Evolutionary conservation across 2,888 invertebrate genomes (phyloP).

Genomic region (Antitype chi): DNA sequence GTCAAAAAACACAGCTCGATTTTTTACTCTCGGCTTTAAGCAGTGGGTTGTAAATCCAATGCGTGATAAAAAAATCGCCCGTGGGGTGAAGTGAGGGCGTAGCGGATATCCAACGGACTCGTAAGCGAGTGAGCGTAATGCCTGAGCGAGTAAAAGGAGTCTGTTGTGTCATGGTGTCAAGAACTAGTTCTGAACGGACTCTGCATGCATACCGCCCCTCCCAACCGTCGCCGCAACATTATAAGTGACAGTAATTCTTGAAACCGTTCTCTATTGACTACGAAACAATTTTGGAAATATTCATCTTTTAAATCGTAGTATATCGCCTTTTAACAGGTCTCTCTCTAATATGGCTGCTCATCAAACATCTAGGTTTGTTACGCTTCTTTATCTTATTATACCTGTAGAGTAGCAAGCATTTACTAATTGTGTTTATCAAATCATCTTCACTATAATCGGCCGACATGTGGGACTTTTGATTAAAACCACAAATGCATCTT

Average conservation of each 20-base stretch:
- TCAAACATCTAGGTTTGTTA: slow-evolving; percentile 48
- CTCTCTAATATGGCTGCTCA: slow-evolving; percentile 54
- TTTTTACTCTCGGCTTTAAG: background rate
- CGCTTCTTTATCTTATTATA: slow-evolving; percentile 53
- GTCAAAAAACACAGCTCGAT: background rate
- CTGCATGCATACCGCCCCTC: slow-evolving; percentile 30
- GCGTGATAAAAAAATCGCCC: background rate
- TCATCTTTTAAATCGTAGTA: slow-evolving; percentile 48
- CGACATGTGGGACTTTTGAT: background rate
- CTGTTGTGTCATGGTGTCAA: background rate
- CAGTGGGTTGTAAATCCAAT: background rate
- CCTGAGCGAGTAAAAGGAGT: slow-evolving; percentile 4
- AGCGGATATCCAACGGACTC: slow-evolving; percentile 7
- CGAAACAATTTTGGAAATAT: slow-evolving; percentile 29
- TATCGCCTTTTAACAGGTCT: slow-evolving; percentile 52
- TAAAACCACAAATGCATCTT: background rate
- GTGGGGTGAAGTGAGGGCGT: background rate
- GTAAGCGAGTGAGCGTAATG: background rate
- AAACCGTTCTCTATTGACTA: slow-evolving; percentile 30
- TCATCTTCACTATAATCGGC: slow-evolving; percentile 24
- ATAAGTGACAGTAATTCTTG: slow-evolving; percentile 19
- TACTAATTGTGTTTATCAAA: slow-evolving; percentile 32
- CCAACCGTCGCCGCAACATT: slow-evolving; percentile 20
- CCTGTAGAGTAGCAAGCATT: slow-evolving; percentile 39
- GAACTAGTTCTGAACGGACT: slow-evolving; percentile 30